Percentiles rank a stretch among this genome's conserved stretches.
Conservation (phyloP, 1,140 invertebrate species). For the Mesaphorura yosii region DNA sequence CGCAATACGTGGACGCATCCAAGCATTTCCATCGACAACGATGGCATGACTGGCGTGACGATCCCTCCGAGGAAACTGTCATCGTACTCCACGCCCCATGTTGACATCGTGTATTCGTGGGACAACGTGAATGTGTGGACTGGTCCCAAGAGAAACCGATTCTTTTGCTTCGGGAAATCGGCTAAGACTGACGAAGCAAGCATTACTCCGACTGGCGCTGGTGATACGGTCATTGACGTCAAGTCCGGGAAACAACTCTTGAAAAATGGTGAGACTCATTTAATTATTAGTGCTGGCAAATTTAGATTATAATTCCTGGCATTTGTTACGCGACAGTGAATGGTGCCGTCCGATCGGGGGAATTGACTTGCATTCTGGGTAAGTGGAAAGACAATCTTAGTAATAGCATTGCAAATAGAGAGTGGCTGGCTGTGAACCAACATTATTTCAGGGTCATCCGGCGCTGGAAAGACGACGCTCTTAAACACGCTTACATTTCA, state of each 20-base stretch:
- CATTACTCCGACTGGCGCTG: conserved; percentile 56
- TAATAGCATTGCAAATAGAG: too few relatives aligned
- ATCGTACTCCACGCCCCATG: too few relatives aligned
- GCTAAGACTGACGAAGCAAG: conserved; percentile 32
- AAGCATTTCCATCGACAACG: too few relatives aligned
- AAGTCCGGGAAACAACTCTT: conserved; percentile 44
- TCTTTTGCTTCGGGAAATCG: neutral
- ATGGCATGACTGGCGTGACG: too few relatives aligned
- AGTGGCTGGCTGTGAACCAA: too few relatives aligned
- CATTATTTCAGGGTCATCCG: too few relatives aligned
- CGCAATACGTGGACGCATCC: too few relatives aligned
- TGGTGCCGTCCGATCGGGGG: conserved; percentile 76
- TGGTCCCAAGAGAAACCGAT: neutral
- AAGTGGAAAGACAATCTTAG: too few relatives aligned
- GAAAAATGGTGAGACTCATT: conserved; percentile 46
- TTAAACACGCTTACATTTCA: conserved; percentile 80
- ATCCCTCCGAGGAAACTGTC: too few relatives aligned
- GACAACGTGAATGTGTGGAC: conserved; percentile 26
- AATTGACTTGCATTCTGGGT: conserved; percentile 83
- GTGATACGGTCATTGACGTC: conserved; percentile 46
- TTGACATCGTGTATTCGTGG: conserved; percentile 24
- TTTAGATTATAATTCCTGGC: neutral
- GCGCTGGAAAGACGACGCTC: conserved; percentile 90
- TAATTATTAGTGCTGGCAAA: conserved; percentile 27
- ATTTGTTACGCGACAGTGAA: conserved; percentile 45